Percentiles rank a stretch among this genome's conserved stretches.
Evolutionary conservation across 2,113 vertebrate genomes (phyloP).

Genomic region (Eubucco bourcierii): DNA sequence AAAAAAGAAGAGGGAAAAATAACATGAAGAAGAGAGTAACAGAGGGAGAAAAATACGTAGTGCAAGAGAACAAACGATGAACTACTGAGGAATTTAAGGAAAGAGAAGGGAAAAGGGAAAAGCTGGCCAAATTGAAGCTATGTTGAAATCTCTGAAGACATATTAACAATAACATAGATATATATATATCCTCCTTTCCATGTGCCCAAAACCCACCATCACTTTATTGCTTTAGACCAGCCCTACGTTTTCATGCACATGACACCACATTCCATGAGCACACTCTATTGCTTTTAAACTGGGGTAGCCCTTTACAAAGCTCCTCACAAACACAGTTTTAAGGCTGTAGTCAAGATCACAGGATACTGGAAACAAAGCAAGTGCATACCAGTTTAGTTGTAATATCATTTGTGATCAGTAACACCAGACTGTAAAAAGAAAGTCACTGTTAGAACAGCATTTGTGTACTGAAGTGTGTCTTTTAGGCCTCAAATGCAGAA

Average conservation of each 20-base stretch:
- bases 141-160: neutral
- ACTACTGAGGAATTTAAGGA: slow-evolving; percentile 8
- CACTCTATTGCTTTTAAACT: neutral
- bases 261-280: neutral
- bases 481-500: neutral
- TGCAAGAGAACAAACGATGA: slow-evolving; percentile 31
- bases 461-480: neutral
- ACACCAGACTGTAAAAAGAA: neutral
- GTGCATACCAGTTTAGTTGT: neutral
- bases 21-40: slow-evolving; percentile 22
- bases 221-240: neutral
- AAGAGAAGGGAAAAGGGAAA: slow-evolving; percentile 36
- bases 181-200: neutral
- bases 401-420: neutral
- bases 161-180: neutral
- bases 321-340: neutral
- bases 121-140: neutral
- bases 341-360: neutral
- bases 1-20: slow-evolving; percentile 59
- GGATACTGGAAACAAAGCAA: neutral
- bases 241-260: neutral
- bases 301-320: neutral
- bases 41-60: slow-evolving; percentile 42
- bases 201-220: neutral
- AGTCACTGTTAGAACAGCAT: neutral